Evolutionary conservation across 2,888 invertebrate genomes (phyloP).

Genomic region (Sarcophaga rosellei): DNA sequence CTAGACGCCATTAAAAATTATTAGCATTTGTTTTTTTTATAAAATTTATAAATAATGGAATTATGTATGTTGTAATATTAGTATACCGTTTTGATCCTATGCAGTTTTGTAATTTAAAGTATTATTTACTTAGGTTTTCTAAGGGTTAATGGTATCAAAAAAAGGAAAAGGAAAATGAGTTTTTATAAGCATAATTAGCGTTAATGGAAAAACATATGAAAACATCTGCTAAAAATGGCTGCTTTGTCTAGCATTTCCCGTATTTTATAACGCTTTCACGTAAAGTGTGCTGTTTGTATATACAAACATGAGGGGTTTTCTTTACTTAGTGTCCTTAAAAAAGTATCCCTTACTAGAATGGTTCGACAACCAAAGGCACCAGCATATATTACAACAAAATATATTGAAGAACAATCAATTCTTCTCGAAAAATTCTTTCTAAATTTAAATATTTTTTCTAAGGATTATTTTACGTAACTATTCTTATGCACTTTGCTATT

Average conservation of each 20-base stretch:
- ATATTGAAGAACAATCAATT: too few species aligned
- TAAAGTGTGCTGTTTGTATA: not conserved
- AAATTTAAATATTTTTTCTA: too few species aligned
- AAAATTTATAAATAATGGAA: conserved; percentile 44
- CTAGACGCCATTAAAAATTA: conserved; percentile 16
- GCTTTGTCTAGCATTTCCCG: not conserved
- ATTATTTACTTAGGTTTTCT: conserved; percentile 51
- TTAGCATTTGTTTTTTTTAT: conserved; percentile 42
- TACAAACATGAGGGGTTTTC: not conserved
- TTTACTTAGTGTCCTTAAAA: not conserved
- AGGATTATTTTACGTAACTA: too few species aligned
- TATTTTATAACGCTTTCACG: not conserved
- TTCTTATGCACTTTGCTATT: too few species aligned
- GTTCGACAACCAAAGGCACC: too few species aligned
- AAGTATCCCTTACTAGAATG: not conserved
- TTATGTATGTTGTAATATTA: conserved; percentile 38
- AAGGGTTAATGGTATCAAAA: not conserved
- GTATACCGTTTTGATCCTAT: conserved; percentile 22
- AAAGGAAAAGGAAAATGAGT: not conserved
- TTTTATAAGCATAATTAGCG: conserved; percentile 30
- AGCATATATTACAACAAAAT: too few species aligned
- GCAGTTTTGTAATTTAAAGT: not conserved
- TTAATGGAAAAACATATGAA: conserved; percentile 30
- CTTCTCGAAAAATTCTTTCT: too few species aligned
- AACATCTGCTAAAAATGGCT: conserved; percentile 47